Evolutionary conservation across 2,113 vertebrate genomes (phyloP).

Genomic region (Leucoraja erinaceus): DNA sequence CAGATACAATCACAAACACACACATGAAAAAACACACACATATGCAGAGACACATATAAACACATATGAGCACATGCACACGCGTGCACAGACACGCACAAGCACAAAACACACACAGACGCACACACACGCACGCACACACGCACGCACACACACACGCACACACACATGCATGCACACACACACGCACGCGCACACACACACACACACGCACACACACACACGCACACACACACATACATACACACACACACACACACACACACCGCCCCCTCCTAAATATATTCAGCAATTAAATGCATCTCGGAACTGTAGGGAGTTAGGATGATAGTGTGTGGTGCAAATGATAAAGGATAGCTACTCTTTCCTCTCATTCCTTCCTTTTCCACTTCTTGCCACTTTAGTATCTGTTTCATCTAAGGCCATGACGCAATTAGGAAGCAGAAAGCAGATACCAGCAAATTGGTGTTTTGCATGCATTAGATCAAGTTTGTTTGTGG

Average conservation of each 20-base stretch:
- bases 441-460: constrained; percentile 32
- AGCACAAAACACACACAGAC: too few relatives aligned
- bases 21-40: too few relatives aligned
- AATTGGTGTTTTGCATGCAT: constrained; percentile 30
- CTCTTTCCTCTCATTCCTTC: constrained; percentile 47
- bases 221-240: constrained; percentile 28
- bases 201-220: constrained; percentile 11
- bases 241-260: neutral
- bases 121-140: too few relatives aligned
- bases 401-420: constrained; percentile 44
- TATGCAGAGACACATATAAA: too few relatives aligned
- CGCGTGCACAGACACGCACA: too few relatives aligned
- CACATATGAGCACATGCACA: too few relatives aligned
- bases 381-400: constrained; percentile 40
- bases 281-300: constrained; percentile 60
- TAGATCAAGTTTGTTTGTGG: constrained; percentile 34
- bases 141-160: too few relatives aligned
- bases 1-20: too few relatives aligned
- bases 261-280: constrained; percentile 49
- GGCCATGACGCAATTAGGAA: constrained; percentile 27
- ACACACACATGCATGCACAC: too few relatives aligned
- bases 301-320: constrained; percentile 44
- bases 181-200: constrained; percentile 38
- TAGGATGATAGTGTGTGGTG: constrained; percentile 42
- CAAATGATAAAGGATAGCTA: constrained; percentile 41